Base-by-base conservation (phyloP, 1,140 invertebrate species). In the Drosophila oshimai region DNA sequence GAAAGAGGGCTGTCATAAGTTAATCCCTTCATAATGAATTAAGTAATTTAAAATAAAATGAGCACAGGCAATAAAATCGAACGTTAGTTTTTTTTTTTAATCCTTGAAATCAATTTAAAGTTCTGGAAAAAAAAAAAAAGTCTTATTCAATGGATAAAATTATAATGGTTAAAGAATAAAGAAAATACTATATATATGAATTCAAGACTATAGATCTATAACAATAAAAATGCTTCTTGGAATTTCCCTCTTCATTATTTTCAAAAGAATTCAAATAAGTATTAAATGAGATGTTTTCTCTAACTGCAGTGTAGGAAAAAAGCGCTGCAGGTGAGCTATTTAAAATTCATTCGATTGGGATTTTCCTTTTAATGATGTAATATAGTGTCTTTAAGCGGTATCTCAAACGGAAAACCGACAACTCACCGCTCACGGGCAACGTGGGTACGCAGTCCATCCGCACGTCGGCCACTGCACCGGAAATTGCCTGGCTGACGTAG, bases 381-480 rank as follows among this genome's bases (percentile, higher is more conserved):
- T 33, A 18, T 15, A 6, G 10, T 9, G 10, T 15, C 2, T 44
- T 24, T 37, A 28, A 28, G 13, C 44, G 6, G 6, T 28, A 2
- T n/a, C 28, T 29, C 10, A 7, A 10, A 10, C 7, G 28, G n/a
- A n/a, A n/a, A 2, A 28, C 10, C 0, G 18, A 33, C 17, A 54
- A 91, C 91, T 91, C 90, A 96, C 96, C 95, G 92, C 94, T 93
- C 13, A 96, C 92, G 1, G 95, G 95, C 51, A 95, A 91, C 0
- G 96, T 96, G 1, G 96, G 96, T 24, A 97, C 93, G 78, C 96
- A 97, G 86, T 96, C 94, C 91, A 95, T 94, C 53, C 95, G 92
- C 2, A 97, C 95, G 89, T 97, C 95, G 5, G 94, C 93, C 46
- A 97, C 95, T 1, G 96, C 95, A 1, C 95, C 95, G 1, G 94